Evolutionary conservation across 2,113 vertebrate species (phyloP), one percentile per base, ranked within the genome.

Genomic region (Sclerurus mexicanus): DNA sequence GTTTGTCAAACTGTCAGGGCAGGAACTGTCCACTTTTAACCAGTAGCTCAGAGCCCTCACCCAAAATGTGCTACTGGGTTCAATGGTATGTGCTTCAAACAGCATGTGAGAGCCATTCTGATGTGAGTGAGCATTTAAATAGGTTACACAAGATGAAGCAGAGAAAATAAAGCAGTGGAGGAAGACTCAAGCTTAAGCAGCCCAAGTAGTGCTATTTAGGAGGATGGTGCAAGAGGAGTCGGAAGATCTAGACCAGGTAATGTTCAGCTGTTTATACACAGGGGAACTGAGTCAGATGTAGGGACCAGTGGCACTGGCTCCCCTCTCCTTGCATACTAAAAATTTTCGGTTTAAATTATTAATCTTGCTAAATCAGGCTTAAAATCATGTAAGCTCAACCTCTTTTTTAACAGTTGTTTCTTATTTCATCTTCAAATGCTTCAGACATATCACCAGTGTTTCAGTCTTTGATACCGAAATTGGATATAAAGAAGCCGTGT

Each of bases 71-170:
- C 47, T 21, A 8, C 9, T 16, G 33, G 17, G 42, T 72, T 90
- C 0, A 0, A 23, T 0, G 0, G 2, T 44, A 20, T 0, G 0
- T 47, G 35, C 52, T 79, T 68, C 79, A 35, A 85, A n/a, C 21
- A 42, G 52, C 47, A 63, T 2, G 3, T 12, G 20, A 64, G 68
- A 84, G 30, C 12, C 2, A 0, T 56, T 75, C 47, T 42, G 20
- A 15, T 5, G 55, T 2, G 19, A 85, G 35, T 0, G 5, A 52
- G 35, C 21, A 6, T 68, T 67, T 35, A 33, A 31, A 33, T 20
- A 42, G 35, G 35, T 52, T 64, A 42, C 10, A 19, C 64, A 52
- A 74, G 33, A 47, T 5, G 25, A 81, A 89, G 31, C 4, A 28
- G 15, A 47, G 42, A 53, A 69, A 90, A 69, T 9, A 11, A 18